These are phyloP conservation scores for Hyperoplus lanceolatus DNA, from an alignment of 2,797 vertebrate species.

Conservation along the genomic window DNA sequence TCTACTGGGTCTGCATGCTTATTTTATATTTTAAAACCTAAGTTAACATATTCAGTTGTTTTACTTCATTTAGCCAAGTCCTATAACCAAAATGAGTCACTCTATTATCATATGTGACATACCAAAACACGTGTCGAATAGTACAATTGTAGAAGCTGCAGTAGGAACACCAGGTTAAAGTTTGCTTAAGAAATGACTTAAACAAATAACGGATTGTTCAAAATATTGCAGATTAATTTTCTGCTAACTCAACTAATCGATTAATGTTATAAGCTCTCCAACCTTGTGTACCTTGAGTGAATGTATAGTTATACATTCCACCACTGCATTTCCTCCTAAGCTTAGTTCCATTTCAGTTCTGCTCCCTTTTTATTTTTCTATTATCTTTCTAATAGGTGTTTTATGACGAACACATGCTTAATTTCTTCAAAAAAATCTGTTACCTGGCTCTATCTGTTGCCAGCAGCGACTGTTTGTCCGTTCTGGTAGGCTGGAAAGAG, in stretches of 20 bases:
- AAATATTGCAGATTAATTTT: too few relatives aligned
- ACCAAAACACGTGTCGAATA: not conserved
- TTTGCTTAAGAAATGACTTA: not conserved
- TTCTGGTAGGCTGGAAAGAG: slow-evolving; percentile 70
- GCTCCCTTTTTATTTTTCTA: slow-evolving; percentile 26
- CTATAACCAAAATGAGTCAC: not conserved
- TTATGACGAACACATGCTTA: not conserved
- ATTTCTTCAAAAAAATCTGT: slow-evolving; percentile 21
- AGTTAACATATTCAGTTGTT: not conserved
- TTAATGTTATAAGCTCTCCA: not conserved
- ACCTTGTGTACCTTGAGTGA: not conserved
- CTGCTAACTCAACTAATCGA: not conserved
- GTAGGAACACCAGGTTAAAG: not conserved
- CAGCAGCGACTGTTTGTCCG: slow-evolving; percentile 71
- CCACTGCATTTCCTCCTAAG: not conserved
- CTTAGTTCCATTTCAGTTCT: not conserved
- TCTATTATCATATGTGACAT: not conserved
- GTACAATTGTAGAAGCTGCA: not conserved
- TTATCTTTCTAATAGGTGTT: slow-evolving; percentile 17
- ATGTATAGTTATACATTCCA: not conserved
- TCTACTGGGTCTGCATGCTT: not conserved
- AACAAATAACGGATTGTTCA: too few relatives aligned
- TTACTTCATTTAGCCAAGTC: not conserved
- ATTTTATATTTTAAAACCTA: not conserved
- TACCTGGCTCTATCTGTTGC: slow-evolving; percentile 55